phyloP scores from a whole-genome alignment of 2,797 vertebrate species.

The Gambelia wislizenii region DNA sequence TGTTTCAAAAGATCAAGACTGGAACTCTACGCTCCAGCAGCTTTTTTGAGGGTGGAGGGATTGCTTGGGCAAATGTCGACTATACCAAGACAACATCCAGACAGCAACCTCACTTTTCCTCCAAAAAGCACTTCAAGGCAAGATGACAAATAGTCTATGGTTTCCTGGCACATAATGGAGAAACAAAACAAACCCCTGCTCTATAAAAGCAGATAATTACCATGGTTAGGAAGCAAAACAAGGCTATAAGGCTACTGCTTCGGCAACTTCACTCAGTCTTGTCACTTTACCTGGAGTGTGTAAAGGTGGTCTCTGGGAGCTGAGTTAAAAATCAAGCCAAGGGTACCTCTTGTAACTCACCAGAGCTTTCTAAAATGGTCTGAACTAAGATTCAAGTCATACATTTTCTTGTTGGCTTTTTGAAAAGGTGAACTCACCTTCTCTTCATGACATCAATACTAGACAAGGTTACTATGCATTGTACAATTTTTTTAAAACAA shows the following conservation, averaged over 20 bases:
- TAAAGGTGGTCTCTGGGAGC: background rate
- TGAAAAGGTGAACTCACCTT: background rate
- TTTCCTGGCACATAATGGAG: background rate
- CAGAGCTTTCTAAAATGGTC: background rate
- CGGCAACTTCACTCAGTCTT: background rate
- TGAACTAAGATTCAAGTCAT: background rate
- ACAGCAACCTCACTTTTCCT: background rate
- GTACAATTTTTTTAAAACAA: background rate
- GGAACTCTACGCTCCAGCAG: no score
- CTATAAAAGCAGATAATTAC: background rate
- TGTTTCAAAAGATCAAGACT: background rate
- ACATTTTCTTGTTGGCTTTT: background rate
- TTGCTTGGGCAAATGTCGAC: no score
- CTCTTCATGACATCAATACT: background rate
- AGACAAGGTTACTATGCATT: background rate
- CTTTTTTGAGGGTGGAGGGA: no score
- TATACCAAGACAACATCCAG: background rate
- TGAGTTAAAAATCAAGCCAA: background rate
- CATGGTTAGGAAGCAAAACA: background rate
- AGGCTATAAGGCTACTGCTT: background rate
- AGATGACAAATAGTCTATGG: background rate
- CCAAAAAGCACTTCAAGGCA: background rate
- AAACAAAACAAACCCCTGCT: background rate
- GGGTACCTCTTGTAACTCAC: background rate
- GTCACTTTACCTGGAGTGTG: background rate